Base-by-base conservation (phyloP, 1,140 invertebrate species). In the Lepidurus couesii region DNA sequence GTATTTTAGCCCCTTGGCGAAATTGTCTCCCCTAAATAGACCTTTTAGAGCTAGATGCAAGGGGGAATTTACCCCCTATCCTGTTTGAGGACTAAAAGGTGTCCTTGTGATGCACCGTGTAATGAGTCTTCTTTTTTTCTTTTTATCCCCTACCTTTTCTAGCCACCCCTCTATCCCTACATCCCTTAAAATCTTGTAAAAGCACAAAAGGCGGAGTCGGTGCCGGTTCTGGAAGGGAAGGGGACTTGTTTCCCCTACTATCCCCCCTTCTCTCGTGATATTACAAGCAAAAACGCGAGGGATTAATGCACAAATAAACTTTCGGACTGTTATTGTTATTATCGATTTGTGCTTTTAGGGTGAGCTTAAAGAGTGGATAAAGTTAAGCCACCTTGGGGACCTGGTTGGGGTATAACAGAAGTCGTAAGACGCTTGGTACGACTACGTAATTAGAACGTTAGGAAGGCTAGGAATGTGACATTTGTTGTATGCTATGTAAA, bases 81-180 rank as follows among this genome's bases (percentile, higher is more conserved):
- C 53, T 65, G 53, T 13, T 65, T 65, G 21, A 16, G 53, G 13
- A 65, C 21, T 65, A 65, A 65, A 47, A 65, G 53, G 13, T 65
- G n/a, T 65, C 53, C 53, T 4, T 65, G 13, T 65, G 53, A 65
- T 65, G 53, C 53, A 65, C 53, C 53, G 53, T 65, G 53, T 65
- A 65, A 65, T 65, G 53, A 65, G 6, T 11, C 1, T 34, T 34
- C 0, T 34, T 34, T 34, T 2, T 34, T 34, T 34, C 4, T 34
- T 34, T 65, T 21, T 1, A 10, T 9, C 47, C 47, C 13, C 13
- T 65, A 21, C 10, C 45, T 47, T 47, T 16, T 16, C 53, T 21
- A 7, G 1, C 21, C 13, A 10, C 21, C 13, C 53, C 53, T 65
- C n/a, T 65, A n/a, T 65, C 3, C 6, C 21, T 5, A 65, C 16